phyloP scores from a whole-genome alignment of 2,113 vertebrate species.

The Melanostigma gelatinosum region DNA sequence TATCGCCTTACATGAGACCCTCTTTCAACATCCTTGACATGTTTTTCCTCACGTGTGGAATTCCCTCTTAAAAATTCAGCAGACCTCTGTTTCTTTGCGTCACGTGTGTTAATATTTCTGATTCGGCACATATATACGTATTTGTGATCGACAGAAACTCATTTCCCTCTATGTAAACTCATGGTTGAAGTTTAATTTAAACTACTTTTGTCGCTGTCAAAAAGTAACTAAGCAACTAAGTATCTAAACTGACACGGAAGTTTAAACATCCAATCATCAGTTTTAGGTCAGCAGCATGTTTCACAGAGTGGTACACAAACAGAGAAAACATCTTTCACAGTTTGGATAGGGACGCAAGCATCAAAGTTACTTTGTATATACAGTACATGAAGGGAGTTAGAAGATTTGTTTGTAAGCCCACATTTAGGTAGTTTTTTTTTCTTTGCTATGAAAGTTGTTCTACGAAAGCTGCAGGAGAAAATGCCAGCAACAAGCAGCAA shows the following conservation, averaged over 20 bases:
- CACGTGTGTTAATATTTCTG: not conserved
- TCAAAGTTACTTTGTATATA: conserved; percentile 9
- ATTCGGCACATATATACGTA: not conserved
- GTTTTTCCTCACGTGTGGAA: conserved; percentile 34
- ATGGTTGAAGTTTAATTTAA: not conserved
- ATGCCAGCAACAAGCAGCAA: no score
- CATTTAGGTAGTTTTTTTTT: not conserved
- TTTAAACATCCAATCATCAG: not conserved
- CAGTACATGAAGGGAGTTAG: not conserved
- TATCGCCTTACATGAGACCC: conserved; percentile 51
- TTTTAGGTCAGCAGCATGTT: conserved; percentile 6
- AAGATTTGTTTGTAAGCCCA: not conserved
- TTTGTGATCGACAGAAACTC: not conserved
- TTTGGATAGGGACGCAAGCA: not conserved
- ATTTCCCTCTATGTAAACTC: not conserved
- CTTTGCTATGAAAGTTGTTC: conserved; percentile 4
- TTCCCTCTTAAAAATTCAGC: conserved; percentile 13
- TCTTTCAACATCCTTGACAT: conserved; percentile 29
- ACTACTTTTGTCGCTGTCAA: not conserved
- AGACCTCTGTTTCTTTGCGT: conserved; percentile 4
- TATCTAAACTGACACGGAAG: not conserved
- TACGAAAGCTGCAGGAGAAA: not conserved
- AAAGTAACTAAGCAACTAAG: no score
- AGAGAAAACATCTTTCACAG: not conserved
- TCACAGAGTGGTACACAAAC: conserved; percentile 19